These are phyloP conservation scores for Trachythela sp. DNA, from an alignment of 64 coral and sea anemone genomes.

Conservation along the genomic window DNA sequence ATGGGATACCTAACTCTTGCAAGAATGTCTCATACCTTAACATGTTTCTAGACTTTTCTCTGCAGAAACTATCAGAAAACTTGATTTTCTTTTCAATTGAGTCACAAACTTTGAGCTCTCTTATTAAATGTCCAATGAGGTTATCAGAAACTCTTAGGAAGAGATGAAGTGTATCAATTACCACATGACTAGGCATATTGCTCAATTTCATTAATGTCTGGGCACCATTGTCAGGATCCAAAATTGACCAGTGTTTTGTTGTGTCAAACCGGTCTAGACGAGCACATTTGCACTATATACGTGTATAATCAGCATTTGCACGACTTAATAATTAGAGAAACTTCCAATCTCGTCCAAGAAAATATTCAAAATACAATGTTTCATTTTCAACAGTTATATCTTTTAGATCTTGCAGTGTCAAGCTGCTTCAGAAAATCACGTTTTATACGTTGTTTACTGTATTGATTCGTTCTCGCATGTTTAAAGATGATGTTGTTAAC, in stretches of 20 bases:
- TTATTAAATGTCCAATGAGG: not conserved
- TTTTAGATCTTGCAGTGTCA: no score
- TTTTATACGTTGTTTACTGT: no score
- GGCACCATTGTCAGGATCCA: not conserved
- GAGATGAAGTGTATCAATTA: not conserved
- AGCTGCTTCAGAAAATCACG: no score
- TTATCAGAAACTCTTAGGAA: not conserved
- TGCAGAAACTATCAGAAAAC: not conserved
- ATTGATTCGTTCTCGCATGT: no score
- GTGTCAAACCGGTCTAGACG: not conserved
- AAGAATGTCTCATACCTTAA: not conserved
- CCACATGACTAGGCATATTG: not conserved
- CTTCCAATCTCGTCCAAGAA: not conserved
- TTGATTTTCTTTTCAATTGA: not conserved
- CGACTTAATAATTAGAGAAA: not conserved
- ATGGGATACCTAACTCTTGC: slow-evolving; percentile 18
- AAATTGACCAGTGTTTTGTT: not conserved
- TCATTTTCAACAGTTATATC: no score
- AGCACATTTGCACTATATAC: slow-evolving; percentile 2
- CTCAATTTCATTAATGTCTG: not conserved
- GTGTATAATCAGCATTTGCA: not conserved
- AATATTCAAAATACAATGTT: no score
- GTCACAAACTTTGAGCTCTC: not conserved
- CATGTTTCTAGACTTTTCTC: not conserved
- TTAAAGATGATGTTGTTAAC: no score